Percentiles rank a stretch among this genome's conserved stretches.
Conservation (phyloP, 2,113 vertebrate genomes). For the Brachyhypopomus gauderio region DNA sequence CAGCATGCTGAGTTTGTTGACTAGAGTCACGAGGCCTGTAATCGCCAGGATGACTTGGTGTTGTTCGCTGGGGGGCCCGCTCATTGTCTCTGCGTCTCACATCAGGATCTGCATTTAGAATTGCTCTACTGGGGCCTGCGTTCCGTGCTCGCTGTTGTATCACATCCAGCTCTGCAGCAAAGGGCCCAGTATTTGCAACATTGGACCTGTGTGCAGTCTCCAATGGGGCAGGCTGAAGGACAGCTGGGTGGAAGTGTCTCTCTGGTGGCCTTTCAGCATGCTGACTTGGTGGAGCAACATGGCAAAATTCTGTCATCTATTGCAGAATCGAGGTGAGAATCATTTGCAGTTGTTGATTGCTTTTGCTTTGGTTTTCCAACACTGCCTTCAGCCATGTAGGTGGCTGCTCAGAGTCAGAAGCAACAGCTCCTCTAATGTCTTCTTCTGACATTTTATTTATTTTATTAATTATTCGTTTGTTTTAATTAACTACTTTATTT, state of each 20-base stretch:
- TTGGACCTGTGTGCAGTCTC: neutral
- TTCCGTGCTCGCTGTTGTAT: neutral
- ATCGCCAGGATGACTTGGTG: neutral
- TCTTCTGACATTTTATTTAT: no score
- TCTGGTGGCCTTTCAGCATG: no score
- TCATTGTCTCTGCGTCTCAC: constrained; percentile 11
- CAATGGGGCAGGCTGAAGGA: no score
- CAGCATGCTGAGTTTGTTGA: neutral
- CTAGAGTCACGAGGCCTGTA: constrained; percentile 15
- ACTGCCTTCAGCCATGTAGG: constrained; percentile 9
- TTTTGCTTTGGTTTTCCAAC: constrained; percentile 7
- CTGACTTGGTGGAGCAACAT: neutral
- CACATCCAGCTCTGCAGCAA: constrained; percentile 22
- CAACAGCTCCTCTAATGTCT: no score
- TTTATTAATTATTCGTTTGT: no score
- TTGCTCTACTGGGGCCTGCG: neutral
- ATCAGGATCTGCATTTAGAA: neutral
- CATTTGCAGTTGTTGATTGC: neutral
- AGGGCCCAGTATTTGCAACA: neutral
- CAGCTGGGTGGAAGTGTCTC: neutral
- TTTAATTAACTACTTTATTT: no score
- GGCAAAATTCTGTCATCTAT: neutral
- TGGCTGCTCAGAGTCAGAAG: no score
- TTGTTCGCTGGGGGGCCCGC: neutral
- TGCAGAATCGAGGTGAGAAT: neutral